Evolutionary conservation across 2,797 vertebrate species (phyloP).

Genomic region (Taeniopygia guttata): DNA sequence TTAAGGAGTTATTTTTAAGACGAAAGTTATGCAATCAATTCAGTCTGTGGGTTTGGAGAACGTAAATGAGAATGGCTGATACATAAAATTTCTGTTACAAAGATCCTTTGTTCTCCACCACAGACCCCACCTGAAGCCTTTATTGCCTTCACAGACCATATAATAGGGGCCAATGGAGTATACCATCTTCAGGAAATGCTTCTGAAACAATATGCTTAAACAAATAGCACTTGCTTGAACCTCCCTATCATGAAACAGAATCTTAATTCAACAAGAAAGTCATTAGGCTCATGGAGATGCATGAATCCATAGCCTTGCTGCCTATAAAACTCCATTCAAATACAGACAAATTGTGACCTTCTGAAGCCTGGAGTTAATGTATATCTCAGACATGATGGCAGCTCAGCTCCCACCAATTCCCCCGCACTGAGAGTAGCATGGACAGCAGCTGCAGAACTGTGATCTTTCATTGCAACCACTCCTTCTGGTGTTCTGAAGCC

Average conservation of each 20-base stretch:
- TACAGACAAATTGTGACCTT: neutral
- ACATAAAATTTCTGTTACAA: neutral
- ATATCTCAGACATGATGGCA: neutral
- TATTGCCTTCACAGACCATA: neutral
- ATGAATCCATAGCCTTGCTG: neutral
- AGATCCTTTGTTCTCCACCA: neutral
- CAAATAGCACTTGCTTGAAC: neutral
- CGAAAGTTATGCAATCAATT: neutral
- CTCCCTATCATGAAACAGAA: neutral
- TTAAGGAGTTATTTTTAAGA: slow-evolving; percentile 54
- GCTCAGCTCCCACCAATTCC: neutral
- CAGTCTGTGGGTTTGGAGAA: neutral
- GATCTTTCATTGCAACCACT: neutral
- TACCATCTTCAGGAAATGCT: neutral
- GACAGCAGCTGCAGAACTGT: neutral
- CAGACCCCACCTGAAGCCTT: neutral
- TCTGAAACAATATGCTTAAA: neutral
- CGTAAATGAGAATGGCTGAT: neutral
- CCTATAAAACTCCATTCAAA: neutral
- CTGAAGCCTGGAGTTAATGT: neutral
- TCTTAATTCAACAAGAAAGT: neutral
- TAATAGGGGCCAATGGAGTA: neutral
- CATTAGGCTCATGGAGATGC: neutral
- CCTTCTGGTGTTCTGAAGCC: neutral
- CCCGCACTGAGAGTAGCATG: rapidly evolving